Conservation (phyloP, 2,113 vertebrate genomes). For the Corythoichthys haematopterus region DNA sequence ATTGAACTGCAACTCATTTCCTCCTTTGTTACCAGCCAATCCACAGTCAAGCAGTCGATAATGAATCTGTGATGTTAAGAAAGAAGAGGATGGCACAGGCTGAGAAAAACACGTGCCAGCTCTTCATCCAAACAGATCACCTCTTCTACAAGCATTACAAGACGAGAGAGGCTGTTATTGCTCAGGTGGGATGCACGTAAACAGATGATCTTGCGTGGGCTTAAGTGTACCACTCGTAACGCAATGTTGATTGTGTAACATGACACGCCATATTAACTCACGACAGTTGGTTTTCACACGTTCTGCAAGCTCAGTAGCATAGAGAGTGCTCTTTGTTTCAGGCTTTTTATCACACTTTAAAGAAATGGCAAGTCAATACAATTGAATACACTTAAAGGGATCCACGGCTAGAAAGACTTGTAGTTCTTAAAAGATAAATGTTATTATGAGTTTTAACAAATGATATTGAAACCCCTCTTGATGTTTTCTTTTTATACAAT, state of each 20-base stretch:
- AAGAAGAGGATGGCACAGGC: constrained; percentile 86
- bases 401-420: no score
- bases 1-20: constrained; percentile 27
- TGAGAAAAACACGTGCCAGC: constrained; percentile 95
- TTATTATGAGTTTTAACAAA: no score
- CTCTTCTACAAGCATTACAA: constrained; percentile 93
- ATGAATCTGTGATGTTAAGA: constrained; percentile 77
- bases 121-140: constrained; percentile 98
- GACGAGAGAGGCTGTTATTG: constrained; percentile 90
- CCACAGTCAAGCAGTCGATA: constrained; percentile 17
- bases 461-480: no score
- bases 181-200: constrained; percentile 59
- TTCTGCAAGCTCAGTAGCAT: not conserved
- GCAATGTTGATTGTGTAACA: not conserved
- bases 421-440: no score
- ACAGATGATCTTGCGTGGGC: not conserved
- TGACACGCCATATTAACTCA: not conserved
- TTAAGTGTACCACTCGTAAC: not conserved
- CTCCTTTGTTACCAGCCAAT: constrained; percentile 39
- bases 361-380: not conserved
- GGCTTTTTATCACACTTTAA: not conserved
- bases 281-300: not conserved
- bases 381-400: not conserved
- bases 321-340: not conserved
- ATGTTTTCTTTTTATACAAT: no score